These are phyloP conservation scores for Eupithecia centaureata DNA, from an alignment of 2,888 invertebrate genomes.

Conservation along the genomic window DNA sequence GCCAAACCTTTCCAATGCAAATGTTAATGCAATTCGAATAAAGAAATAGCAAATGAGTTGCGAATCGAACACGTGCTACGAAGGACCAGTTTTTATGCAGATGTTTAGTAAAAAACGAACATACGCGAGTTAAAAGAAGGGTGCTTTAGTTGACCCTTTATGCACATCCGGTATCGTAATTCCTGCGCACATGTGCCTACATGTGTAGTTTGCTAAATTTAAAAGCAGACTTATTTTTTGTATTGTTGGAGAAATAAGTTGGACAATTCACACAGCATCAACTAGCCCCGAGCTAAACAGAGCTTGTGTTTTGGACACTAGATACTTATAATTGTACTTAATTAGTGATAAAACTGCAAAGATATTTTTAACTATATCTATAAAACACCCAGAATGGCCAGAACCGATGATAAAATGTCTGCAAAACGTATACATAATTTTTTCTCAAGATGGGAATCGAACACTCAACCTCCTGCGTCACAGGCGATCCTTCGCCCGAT, in stretches of 20 bases:
- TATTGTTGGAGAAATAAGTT: conserved; percentile 5
- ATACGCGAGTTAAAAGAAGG: neutral
- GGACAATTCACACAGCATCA: too few relatives aligned
- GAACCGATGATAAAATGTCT: too few relatives aligned
- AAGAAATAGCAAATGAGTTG: conserved; percentile 23
- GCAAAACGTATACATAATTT: too few relatives aligned
- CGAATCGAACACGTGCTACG: conserved; percentile 18
- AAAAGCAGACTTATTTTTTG: neutral
- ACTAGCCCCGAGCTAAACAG: too few relatives aligned
- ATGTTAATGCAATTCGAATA: conserved; percentile 16
- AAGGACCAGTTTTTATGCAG: conserved; percentile 20
- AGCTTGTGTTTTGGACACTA: too few relatives aligned
- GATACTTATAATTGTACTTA: too few relatives aligned
- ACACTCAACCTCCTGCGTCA: too few relatives aligned
- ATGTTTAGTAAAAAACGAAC: conserved; percentile 5
- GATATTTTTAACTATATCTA: too few relatives aligned
- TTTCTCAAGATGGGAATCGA: too few relatives aligned
- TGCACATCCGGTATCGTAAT: conserved; percentile 2
- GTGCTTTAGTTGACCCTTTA: conserved; percentile 3
- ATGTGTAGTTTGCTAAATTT: conserved; percentile 4
- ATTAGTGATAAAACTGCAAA: too few relatives aligned
- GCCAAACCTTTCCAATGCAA: conserved; percentile 15
- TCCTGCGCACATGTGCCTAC: neutral
- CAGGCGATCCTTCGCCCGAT: too few relatives aligned
- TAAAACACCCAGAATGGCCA: too few relatives aligned